Base-by-base conservation (phyloP, 2,888 invertebrate species). In the Dicycla oo region DNA sequence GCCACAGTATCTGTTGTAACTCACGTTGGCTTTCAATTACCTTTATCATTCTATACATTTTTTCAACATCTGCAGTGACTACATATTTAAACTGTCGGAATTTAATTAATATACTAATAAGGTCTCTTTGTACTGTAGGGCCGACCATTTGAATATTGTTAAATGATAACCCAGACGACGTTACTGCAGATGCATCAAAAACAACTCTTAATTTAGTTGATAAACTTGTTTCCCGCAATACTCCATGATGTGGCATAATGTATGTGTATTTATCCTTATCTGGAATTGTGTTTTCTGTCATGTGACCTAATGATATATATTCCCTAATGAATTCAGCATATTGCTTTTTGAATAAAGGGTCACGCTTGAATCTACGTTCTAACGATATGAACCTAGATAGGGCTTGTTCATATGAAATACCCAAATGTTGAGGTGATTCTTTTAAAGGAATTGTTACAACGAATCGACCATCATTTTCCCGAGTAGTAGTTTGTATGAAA, bases 391-490 rank as follows among this genome's bases (percentile, higher is more conserved):
- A 66, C 34, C 47, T 67, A 67, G 66, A 67, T 23, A 67, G 40
- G 51, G 53, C 64, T 64, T 64, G 63, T 64, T 51, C 49, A 63
- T 63, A 63, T 64, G 54, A 65, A 43, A 6, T 65, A 30, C 53
- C 65, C 54, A 65, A 30, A 30, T 56, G 30, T 34, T 56, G 54
- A 56, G 65, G 65, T 3, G 54, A 65, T 65, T 54, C 26, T 30
- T 64, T 64, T 64, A 64, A 64, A 26, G 40, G 53, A 64, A 64
- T 53, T 54, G 65, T 43, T 54, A 65, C 65, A 54, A 65, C 15
- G 15, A 65, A 65, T 65, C 54, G 53, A 65, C 65, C 65, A 65
- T 54, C 54, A 47, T n/a, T 34, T 30, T 7, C 45, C 47, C 18
- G 53, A 54, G 53, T 43, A 40, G 40, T 65, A 30, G 45, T 67